A percentile compares a stretch with the other conserved stretches of the same genome.
These are phyloP conservation scores for Pygoscelis adeliae DNA, from an alignment of 2,113 vertebrate genomes.

Conservation along the genomic window DNA sequence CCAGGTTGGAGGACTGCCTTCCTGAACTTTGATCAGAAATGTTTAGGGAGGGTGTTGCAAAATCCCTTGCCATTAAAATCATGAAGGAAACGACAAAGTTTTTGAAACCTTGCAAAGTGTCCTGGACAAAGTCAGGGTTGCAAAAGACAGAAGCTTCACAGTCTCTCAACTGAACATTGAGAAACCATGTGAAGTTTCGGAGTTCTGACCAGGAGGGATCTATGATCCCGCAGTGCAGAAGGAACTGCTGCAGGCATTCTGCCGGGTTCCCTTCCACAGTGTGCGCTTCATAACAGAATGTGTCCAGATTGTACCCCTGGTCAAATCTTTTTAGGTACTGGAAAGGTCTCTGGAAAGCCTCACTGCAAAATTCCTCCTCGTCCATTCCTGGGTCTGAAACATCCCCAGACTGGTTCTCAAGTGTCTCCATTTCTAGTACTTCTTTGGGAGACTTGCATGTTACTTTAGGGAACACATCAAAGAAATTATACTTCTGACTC, in stretches of 20 bases:
- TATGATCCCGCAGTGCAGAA: conserved; percentile 85
- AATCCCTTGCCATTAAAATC: conserved; percentile 96
- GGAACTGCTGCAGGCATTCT: conserved; percentile 87
- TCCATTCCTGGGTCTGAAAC: conserved; percentile 84
- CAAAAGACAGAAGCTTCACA: conserved; percentile 92
- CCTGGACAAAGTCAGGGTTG: conserved; percentile 75
- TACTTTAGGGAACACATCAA: conserved; percentile 88
- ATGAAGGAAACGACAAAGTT: conserved; percentile 94
- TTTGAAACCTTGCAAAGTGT: conserved; percentile 89
- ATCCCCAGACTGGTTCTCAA: background rate
- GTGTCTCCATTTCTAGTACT: conserved; percentile 77
- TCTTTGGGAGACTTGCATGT: conserved; percentile 89
- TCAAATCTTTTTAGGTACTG: conserved; percentile 88
- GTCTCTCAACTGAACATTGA: conserved; percentile 88
- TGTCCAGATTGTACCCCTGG: conserved; percentile 74
- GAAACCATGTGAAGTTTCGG: conserved; percentile 88
- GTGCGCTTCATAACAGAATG: conserved; percentile 68
- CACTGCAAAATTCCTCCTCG: conserved; percentile 79
- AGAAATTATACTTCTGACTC: conserved; percentile 68
- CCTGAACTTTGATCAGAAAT: conserved; percentile 91
- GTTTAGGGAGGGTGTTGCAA: conserved; percentile 89
- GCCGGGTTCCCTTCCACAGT: conserved; percentile 80
- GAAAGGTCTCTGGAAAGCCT: conserved; percentile 90
- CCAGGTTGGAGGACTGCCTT: conserved; percentile 48
- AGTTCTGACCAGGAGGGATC: conserved; percentile 94